Base-by-base conservation (phyloP, 1,140 invertebrate genomes). In the Drosophila willistoni region DNA sequence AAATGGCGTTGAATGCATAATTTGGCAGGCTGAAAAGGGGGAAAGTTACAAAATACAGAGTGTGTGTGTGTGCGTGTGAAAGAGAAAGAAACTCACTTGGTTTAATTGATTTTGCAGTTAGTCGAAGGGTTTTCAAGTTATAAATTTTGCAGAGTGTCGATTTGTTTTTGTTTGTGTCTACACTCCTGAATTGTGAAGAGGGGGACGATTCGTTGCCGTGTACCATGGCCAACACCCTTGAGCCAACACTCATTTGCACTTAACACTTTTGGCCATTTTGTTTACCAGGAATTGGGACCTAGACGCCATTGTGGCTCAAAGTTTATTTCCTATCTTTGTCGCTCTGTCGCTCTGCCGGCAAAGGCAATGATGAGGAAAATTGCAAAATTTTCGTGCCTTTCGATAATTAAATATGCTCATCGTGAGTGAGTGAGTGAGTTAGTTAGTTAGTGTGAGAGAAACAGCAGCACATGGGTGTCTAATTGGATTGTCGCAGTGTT, bases 181-280 rank as follows among this genome's bases (percentile, higher is more conserved):
- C 39, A 68, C 39, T 65, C 42, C 34, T 17, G 33, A 39, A 29
- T 29, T 25, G 22, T 3, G 29, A 6, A 3, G 22, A 25, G 36
- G 12, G 39, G n/a, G 17, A 34, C 29, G 13, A 51, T 51, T 51
- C 19, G 34, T 14, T 36, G 47, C 34, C 60, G 6, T 44, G 22
- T 29, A 6, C 47, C 33, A 55, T 60, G 19, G n/a, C 39, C 63
- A 39, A 68, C 44, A 51, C 44, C 44, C 44, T 51, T 51, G 44
- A 51, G 44, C 44, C 44, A 51, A 83, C 76, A 84, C 76, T 79
- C 81, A 84, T 84, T 84, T 84, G 77, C 81, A 84, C 81, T 84
- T 84, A 84, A 84, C 81, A 82, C 79, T 82, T 81, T 82, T 81
- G 71, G 71, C 81, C 81, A 84, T 84, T 84, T 84, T 77, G 77